Percentiles rank a stretch among this genome's conserved stretches.
These are phyloP conservation scores for Cephus sareptanus DNA, from an alignment of 2,888 invertebrate genomes.

Conservation along the genomic window DNA sequence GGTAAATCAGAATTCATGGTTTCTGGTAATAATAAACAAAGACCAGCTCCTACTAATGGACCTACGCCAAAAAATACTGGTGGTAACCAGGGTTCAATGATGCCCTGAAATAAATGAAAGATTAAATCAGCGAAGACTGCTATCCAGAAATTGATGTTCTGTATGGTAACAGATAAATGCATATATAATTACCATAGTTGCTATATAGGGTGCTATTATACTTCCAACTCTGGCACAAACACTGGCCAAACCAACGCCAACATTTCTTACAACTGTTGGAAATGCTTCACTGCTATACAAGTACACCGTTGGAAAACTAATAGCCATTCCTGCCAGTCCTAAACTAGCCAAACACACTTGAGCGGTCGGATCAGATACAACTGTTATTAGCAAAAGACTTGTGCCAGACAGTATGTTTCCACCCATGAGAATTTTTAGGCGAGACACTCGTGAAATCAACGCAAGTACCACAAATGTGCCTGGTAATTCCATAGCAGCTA, in stretches of 20 bases:
- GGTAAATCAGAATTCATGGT: slow-evolving; percentile 67
- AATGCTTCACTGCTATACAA: slow-evolving; percentile 90
- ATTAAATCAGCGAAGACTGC: neutral
- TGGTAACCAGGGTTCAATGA: slow-evolving; percentile 56
- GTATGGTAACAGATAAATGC: neutral
- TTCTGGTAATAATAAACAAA: slow-evolving; percentile 68
- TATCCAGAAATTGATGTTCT: neutral
- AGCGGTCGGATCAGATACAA: slow-evolving; percentile 49
- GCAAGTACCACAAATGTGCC: slow-evolving; percentile 53
- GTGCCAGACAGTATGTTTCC: slow-evolving; percentile 52
- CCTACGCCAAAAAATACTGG: slow-evolving; percentile 66
- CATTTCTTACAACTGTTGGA: slow-evolving; percentile 90
- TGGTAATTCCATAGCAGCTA: slow-evolving; percentile 59
- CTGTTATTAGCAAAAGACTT: slow-evolving; percentile 47
- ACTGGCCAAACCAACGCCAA: slow-evolving; percentile 87
- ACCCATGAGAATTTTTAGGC: slow-evolving; percentile 56
- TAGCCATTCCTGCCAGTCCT: slow-evolving; percentile 84
- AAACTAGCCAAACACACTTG: slow-evolving; percentile 76
- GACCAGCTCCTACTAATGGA: slow-evolving; percentile 64
- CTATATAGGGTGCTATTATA: slow-evolving; percentile 86
- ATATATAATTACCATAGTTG: slow-evolving; percentile 68
- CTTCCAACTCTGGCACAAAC: slow-evolving; percentile 88
- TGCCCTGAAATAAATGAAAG: slow-evolving; percentile 39
- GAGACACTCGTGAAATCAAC: slow-evolving; percentile 58
- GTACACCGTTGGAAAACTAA: slow-evolving; percentile 88